A percentile compares a stretch with the other conserved stretches of the same genome.
phyloP scores from a whole-genome alignment of 2,888 invertebrate genomes.

The Clostera curtula region DNA sequence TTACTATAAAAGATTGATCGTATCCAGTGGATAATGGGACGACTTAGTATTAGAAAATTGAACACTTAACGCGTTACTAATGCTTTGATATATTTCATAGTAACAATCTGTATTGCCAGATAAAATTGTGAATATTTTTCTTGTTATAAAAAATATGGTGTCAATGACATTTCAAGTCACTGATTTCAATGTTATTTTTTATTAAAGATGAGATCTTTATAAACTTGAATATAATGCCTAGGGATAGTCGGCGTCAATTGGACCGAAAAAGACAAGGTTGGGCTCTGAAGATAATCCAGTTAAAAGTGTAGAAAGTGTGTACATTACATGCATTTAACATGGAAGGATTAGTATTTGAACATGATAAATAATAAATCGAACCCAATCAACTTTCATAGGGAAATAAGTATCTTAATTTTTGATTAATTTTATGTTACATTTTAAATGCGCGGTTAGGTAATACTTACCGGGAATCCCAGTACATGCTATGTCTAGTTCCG shows the following conservation, averaged over 20 bases:
- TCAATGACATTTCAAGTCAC: slow-evolving; percentile 71
- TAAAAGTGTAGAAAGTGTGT: slow-evolving; percentile 53
- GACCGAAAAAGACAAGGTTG: slow-evolving; percentile 44
- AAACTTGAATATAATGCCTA: slow-evolving; percentile 64
- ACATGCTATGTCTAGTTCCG: slow-evolving; percentile 39
- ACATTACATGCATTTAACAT: slow-evolving; percentile 70
- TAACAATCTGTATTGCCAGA: slow-evolving; percentile 74
- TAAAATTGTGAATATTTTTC: slow-evolving; percentile 75
- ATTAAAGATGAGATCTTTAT: slow-evolving; percentile 65
- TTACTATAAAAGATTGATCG: slow-evolving; percentile 62
- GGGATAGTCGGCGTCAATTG: slow-evolving; percentile 54
- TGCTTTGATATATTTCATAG: slow-evolving; percentile 64
- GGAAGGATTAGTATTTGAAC: slow-evolving; percentile 57
- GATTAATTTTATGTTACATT: slow-evolving; percentile 55
- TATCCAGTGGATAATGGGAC: slow-evolving; percentile 66
- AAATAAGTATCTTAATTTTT: slow-evolving; percentile 58
- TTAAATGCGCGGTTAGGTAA: too few relatives aligned
- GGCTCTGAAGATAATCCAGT: slow-evolving; percentile 46
- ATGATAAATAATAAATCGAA: slow-evolving; percentile 53
- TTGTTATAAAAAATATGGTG: slow-evolving; percentile 63
- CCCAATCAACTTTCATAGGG: slow-evolving; percentile 62
- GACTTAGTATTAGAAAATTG: slow-evolving; percentile 65
- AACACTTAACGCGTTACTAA: slow-evolving; percentile 47
- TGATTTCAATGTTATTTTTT: slow-evolving; percentile 67
- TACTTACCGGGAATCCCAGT: too few relatives aligned